Evolutionary conservation across 2,888 invertebrate species (phyloP).

Genomic region (Philereme transversata): DNA sequence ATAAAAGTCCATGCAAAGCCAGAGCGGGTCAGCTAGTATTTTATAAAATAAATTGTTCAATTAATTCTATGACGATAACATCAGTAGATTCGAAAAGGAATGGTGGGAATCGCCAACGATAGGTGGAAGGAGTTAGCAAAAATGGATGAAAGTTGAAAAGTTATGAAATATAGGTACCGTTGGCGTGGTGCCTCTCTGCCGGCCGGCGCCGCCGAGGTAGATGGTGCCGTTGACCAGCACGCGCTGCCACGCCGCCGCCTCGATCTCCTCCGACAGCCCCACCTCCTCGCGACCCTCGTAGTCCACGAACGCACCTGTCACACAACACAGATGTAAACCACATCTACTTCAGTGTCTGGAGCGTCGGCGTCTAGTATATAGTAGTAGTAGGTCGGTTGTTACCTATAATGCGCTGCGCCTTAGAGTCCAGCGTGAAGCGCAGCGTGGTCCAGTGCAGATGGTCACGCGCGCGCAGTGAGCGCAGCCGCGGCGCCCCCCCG

Average conservation of each 20-base stretch:
- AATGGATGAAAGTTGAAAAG: background rate
- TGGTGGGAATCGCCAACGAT: too few relatives aligned
- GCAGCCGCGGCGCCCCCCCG: conserved; percentile 54
- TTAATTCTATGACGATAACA: too few relatives aligned
- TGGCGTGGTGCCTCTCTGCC: conserved; percentile 9
- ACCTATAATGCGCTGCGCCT: too few relatives aligned
- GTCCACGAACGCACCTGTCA: conserved; percentile 66
- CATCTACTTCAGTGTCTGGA: too few relatives aligned
- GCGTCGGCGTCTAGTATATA: too few relatives aligned
- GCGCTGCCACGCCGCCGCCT: conserved; percentile 76
- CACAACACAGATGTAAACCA: too few relatives aligned
- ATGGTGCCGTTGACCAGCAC: conserved; percentile 74
- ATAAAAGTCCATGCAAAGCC: too few relatives aligned
- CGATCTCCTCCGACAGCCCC: conserved; percentile 75
- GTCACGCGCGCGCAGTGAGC: conserved; percentile 50
- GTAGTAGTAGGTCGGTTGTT: too few relatives aligned
- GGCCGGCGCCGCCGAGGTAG: conserved; percentile 66
- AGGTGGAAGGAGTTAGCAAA: too few relatives aligned
- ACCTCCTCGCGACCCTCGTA: conserved; percentile 77
- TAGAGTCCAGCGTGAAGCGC: conserved; percentile 49
- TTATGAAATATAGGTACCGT: background rate
- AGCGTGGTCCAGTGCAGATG: conserved; percentile 72
- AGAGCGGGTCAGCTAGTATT: too few relatives aligned
- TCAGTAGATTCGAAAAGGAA: too few relatives aligned
- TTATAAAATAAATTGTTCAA: too few relatives aligned